Evolutionary conservation across 2,113 vertebrate genomes (phyloP).

Genomic region (Harpagus bidentatus): DNA sequence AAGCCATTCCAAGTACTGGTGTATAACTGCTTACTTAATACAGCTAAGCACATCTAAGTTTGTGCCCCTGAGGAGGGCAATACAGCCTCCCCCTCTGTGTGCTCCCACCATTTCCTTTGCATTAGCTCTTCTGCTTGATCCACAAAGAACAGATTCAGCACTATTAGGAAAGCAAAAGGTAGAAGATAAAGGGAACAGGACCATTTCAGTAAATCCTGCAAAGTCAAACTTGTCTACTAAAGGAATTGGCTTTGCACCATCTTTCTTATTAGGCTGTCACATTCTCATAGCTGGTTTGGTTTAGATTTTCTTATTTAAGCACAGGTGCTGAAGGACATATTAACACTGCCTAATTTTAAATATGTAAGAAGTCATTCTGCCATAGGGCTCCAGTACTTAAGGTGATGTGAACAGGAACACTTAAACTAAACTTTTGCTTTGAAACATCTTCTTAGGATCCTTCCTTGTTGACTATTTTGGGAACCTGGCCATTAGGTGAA

Average conservation of each 20-base stretch:
- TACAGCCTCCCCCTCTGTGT: rapidly evolving
- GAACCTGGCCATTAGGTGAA: background rate
- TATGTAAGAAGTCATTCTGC: rapidly evolving
- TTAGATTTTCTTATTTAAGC: background rate
- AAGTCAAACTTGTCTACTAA: rapidly evolving
- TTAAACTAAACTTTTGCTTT: background rate
- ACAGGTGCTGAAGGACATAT: background rate
- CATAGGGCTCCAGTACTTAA: background rate
- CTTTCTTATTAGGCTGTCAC: too few relatives aligned
- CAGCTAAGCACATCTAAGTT: background rate
- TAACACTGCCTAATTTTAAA: background rate
- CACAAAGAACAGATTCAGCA: background rate
- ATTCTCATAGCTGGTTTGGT: too few relatives aligned
- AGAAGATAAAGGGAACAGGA: background rate
- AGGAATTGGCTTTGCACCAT: background rate
- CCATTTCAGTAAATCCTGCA: background rate
- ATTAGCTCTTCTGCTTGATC: background rate
- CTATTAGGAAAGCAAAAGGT: background rate
- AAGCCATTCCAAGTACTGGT: background rate
- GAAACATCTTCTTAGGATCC: background rate
- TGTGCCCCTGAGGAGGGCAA: background rate
- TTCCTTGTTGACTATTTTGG: background rate
- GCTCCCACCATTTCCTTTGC: background rate
- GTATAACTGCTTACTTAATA: background rate
- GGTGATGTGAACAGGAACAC: background rate